phyloP scores from a whole-genome alignment of 2,888 invertebrate genomes.

The Conchocele bisecta region DNA sequence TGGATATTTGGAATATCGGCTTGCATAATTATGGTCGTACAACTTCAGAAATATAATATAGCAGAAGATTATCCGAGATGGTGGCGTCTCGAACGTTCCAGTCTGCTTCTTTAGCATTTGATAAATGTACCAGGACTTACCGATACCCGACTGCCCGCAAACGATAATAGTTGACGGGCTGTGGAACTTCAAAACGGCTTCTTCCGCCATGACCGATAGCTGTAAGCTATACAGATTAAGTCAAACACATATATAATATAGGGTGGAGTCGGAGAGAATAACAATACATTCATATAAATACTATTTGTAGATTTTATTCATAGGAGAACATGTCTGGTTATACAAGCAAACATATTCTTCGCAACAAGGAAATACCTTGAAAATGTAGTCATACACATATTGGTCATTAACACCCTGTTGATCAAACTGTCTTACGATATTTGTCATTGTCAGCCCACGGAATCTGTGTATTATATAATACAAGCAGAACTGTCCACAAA shows the following conservation, averaged over 20 bases:
- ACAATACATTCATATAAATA: neutral
- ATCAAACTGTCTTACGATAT: neutral
- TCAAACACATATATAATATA: too few relatives aligned
- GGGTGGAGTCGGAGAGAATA: neutral
- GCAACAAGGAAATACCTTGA: constrained; percentile 2
- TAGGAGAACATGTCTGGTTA: constrained; percentile 1
- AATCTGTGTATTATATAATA: neutral
- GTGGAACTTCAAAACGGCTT: constrained; percentile 5
- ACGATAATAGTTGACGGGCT: neutral
- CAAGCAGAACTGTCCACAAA: constrained; percentile 9
- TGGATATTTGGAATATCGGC: neutral
- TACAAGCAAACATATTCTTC: neutral
- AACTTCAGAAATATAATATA: constrained; percentile 8
- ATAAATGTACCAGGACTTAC: constrained; percentile 9
- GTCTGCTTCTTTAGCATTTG: constrained; percentile 1
- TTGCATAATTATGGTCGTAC: constrained; percentile 10
- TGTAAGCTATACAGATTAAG: too few relatives aligned
- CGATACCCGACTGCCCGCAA: neutral
- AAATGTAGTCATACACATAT: constrained; percentile 7
- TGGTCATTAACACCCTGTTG: neutral
- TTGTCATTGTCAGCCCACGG: constrained; percentile 2
- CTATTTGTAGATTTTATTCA: neutral
- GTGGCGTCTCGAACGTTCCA: constrained; percentile 4
- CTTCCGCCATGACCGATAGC: too few relatives aligned
- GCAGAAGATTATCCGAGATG: constrained; percentile 14